phyloP scores from a whole-genome alignment of 2,888 invertebrate genomes.

The Drepanosiphum platanoidis region DNA sequence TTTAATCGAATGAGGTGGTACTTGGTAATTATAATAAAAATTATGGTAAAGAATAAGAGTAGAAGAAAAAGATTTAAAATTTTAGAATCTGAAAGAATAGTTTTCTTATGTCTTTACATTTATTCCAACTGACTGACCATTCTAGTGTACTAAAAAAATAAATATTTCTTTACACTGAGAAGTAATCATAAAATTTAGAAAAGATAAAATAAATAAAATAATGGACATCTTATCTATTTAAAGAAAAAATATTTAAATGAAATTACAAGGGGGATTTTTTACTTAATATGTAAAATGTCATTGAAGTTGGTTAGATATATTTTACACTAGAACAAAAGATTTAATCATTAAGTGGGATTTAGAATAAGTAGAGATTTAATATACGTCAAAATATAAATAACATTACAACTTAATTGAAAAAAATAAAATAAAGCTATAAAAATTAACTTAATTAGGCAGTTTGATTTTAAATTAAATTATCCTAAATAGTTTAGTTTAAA shows the following conservation, averaged over 20 bases:
- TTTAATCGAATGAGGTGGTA: neutral
- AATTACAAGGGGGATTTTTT: neutral
- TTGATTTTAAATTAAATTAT: no score
- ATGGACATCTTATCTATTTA: conserved; percentile 13
- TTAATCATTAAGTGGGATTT: no score
- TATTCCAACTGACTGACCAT: no score
- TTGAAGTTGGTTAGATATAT: neutral
- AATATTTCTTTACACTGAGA: neutral
- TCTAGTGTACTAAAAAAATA: conserved; percentile 4
- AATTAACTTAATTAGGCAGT: no score
- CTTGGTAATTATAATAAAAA: neutral
- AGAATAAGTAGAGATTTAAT: no score
- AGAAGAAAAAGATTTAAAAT: neutral
- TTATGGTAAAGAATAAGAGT: neutral
- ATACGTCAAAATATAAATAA: no score
- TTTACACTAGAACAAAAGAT: no score
- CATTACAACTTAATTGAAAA: no score
- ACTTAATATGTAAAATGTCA: neutral
- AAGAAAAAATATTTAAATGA: conserved; percentile 21
- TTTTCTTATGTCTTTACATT: conserved; percentile 7
- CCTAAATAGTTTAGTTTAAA: no score
- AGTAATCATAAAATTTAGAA: conserved; percentile 2
- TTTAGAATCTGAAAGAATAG: conserved; percentile 19
- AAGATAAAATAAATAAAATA: conserved; percentile 2
- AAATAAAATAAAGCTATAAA: no score